These are phyloP conservation scores for Bergia puertoricense DNA, from an alignment of 92 coral and sea anemone genomes.

Conservation along the genomic window DNA sequence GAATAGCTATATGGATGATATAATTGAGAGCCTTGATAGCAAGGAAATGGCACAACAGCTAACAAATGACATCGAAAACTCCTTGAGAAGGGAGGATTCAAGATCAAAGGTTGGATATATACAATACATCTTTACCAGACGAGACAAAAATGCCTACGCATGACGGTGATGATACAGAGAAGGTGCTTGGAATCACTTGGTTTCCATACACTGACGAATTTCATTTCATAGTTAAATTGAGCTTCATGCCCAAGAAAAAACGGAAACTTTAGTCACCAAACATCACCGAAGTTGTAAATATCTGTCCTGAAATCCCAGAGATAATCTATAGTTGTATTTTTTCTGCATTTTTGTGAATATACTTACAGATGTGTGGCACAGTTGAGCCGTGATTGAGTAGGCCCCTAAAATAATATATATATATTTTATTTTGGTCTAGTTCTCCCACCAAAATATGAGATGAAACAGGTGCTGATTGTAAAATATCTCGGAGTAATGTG, in stretches of 20 bases:
- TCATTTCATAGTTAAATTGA: slow-evolving; percentile 8
- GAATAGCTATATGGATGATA: slow-evolving; percentile 40
- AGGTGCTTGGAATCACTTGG: slow-evolving; percentile 35
- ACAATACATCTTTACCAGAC: neutral
- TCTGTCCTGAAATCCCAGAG: no score
- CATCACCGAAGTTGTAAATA: no score
- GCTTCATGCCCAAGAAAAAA: neutral
- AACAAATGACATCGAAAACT: slow-evolving; percentile 13
- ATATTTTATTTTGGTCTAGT: no score
- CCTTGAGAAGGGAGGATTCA: slow-evolving; percentile 33
- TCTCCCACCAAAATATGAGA: no score
- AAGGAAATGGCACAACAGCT: slow-evolving; percentile 20
- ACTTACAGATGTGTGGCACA: no score
- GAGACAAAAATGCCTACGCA: neutral
- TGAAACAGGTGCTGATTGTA: no score
- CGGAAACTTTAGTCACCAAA: no score
- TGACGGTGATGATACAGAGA: neutral
- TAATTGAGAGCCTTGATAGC: slow-evolving; percentile 27
- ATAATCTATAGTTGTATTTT: no score
- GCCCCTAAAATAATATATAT: no score
- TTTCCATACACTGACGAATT: slow-evolving; percentile 6
- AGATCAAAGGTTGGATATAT: slow-evolving; percentile 23
- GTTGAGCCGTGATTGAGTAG: no score
- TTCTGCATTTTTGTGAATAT: no score
- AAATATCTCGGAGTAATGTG: no score